Evolutionary conservation across 2,888 invertebrate genomes (phyloP), one percentile per base, ranked within the genome.

Genomic region (Onthophagus sagittarius): DNA sequence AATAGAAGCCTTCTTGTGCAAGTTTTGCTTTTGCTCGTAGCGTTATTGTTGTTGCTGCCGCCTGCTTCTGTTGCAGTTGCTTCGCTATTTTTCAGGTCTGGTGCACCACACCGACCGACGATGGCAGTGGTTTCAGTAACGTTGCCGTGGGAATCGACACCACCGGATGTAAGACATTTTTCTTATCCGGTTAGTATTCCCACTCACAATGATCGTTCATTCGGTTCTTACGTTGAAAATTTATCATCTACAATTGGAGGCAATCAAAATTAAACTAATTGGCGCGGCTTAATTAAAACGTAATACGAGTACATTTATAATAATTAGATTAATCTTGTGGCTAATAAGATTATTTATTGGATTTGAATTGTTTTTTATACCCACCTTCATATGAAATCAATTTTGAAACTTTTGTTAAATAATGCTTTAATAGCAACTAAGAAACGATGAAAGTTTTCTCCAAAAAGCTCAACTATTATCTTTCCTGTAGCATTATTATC

Each of bases 101-200:
- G 67, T 67, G 67, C 67, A 67, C 67, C n/a, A 67, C 67, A 23
- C 31, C 67, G 23, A 23, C 23, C 23, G 23, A 23, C 23, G 23
- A 23, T 23, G 23, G 23, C 3, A 53, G 39, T 53, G 39, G 39
- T 11, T 53, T 53, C 39, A 53, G 39, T 23, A 53, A 53, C 67
- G 67, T 67, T 32, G 67, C 31, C 67, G 67, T 67, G 67, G 67
- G 67, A 67, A 67, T 67, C 31, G 67, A 67, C 67, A 67, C 67
- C 67, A 67, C 67, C 67, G 67, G 67, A 67, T 67, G 67, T 67
- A 67, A 67, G 67, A 32, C 31, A 67, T 67, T 67, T 67, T 67
- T 67, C 67, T 67, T 67, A 67, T 67, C 67, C 32, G 67, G 67
- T 67, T 67, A 23, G 31, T n/a, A 13, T 67, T 67, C 67, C 67